Base-by-base conservation (phyloP, 2,113 vertebrate genomes). In the Garra rufa region DNA sequence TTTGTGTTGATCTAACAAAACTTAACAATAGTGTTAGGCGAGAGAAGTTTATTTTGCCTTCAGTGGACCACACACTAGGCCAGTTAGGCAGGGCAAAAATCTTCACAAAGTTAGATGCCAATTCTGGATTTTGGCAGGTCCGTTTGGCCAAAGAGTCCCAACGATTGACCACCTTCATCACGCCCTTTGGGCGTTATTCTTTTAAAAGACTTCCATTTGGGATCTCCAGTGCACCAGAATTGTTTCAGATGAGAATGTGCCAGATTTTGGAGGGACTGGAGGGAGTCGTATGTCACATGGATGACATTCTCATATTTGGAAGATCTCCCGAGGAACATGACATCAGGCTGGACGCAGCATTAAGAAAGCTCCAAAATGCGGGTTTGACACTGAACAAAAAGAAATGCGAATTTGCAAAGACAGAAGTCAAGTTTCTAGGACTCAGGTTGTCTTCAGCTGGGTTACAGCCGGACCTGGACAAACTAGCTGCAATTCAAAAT, bases 171-270 rank as follows among this genome's bases (percentile, higher is more conserved):
- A 77, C 82, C 10, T 67, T 76, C 4, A 52, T 84, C 38, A 84
- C 6, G 6, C 73, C 43, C 26, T 84, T 84, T 46, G 73, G 73
- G 19, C 10, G 28, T 30, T 77, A 65, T 59, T 76, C 26, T 2
- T 84, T 84, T 10, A 75, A 76, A 9, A 57, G 43, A 28, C 13
- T 77, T 13, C 43, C 73, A 21, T 76, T 77, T 63, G 38, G 41
- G 8, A 65, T 65, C 4, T 61, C 30, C 38, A 75, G 50, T 24
- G 82, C 71, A 14, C 82, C 41, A 9, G 71, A 84, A 14, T 19
- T 76, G 34, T 76, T 84, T 38, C 82, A 84, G 11, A 38, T 26
- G 21, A 38, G 13, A 52, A 76, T 84, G 82, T 76, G 41, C 13
- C 73, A 84, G 28, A 52, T 84, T 24, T 59, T 59, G 19, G 52